phyloP scores from a whole-genome alignment of 2,888 invertebrate genomes.

The Rhagonycha fulva region DNA sequence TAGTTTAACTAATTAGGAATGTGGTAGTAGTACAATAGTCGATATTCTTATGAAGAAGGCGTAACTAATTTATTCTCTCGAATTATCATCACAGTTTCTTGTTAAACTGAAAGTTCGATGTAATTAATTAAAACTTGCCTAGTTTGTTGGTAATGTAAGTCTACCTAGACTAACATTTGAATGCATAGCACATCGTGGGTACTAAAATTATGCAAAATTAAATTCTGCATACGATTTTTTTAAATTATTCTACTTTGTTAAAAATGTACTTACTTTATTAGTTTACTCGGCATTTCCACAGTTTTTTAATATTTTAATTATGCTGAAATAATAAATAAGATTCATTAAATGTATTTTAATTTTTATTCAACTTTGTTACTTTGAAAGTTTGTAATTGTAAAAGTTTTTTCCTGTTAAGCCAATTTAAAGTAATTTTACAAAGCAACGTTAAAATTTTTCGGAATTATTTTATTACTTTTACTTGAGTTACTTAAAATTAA shows the following conservation, averaged over 20 bases:
- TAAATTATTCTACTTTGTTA: background rate
- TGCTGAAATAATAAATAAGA: background rate
- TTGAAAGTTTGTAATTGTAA: background rate
- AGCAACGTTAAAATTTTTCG: background rate
- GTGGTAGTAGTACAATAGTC: background rate
- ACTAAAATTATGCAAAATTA: background rate
- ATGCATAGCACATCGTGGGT: background rate
- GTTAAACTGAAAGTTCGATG: conserved; percentile 20
- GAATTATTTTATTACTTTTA: background rate
- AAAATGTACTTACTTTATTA: background rate
- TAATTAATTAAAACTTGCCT: conserved; percentile 25
- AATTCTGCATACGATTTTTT: background rate
- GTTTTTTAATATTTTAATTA: background rate
- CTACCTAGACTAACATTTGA: conserved; percentile 7
- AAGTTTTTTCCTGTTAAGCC: background rate
- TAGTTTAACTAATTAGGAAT: background rate
- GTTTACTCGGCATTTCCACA: background rate
- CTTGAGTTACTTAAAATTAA: background rate
- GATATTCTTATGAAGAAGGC: background rate
- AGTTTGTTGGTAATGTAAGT: conserved; percentile 18
- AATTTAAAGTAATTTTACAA: background rate
- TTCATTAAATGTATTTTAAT: background rate
- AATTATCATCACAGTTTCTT: background rate
- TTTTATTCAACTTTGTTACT: background rate
- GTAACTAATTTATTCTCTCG: background rate